Evolutionary conservation across 2,888 invertebrate genomes (phyloP).

Genomic region (Hyposoter didymator): DNA sequence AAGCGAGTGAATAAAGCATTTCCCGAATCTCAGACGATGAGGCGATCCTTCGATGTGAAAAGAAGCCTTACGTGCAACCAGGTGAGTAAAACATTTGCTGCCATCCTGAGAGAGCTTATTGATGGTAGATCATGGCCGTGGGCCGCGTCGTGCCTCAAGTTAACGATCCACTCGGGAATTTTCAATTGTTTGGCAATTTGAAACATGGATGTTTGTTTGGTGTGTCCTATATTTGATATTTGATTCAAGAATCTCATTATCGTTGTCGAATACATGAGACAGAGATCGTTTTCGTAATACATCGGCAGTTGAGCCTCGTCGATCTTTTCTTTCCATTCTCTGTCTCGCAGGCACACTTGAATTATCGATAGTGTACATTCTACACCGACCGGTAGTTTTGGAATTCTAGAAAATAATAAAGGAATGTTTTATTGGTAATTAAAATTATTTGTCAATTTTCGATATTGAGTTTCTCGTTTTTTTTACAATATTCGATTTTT

Average conservation of each 20-base stretch:
- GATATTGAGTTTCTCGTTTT: not conserved
- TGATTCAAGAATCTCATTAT: slow-evolving; percentile 89
- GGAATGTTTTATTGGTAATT: not conserved
- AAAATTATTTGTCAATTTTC: not conserved
- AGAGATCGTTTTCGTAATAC: slow-evolving; percentile 84
- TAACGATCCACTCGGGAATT: slow-evolving; percentile 92
- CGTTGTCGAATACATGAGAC: slow-evolving; percentile 87
- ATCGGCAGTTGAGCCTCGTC: slow-evolving; percentile 75
- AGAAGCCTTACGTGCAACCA: slow-evolving; percentile 87
- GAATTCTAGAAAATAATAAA: slow-evolving; percentile 71
- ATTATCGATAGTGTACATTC: slow-evolving; percentile 81
- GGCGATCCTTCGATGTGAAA: not conserved
- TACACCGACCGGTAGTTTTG: slow-evolving; percentile 79
- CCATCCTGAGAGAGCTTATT: slow-evolving; percentile 87
- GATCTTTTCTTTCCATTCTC: slow-evolving; percentile 79
- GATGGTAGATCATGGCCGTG: slow-evolving; percentile 90
- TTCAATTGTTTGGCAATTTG: slow-evolving; percentile 88
- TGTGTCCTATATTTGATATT: slow-evolving; percentile 86
- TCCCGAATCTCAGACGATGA: not conserved
- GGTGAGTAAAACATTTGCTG: slow-evolving; percentile 87
- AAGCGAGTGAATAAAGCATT: not conserved
- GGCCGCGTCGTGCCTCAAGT: slow-evolving; percentile 91
- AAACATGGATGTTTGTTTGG: slow-evolving; percentile 85
- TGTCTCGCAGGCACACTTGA: slow-evolving; percentile 80
- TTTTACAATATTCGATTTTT: no score